Percentiles rank a stretch among this genome's conserved stretches.
These are phyloP conservation scores for Cantharis lateralis DNA, from an alignment of 2,888 invertebrate genomes.

Conservation along the genomic window DNA sequence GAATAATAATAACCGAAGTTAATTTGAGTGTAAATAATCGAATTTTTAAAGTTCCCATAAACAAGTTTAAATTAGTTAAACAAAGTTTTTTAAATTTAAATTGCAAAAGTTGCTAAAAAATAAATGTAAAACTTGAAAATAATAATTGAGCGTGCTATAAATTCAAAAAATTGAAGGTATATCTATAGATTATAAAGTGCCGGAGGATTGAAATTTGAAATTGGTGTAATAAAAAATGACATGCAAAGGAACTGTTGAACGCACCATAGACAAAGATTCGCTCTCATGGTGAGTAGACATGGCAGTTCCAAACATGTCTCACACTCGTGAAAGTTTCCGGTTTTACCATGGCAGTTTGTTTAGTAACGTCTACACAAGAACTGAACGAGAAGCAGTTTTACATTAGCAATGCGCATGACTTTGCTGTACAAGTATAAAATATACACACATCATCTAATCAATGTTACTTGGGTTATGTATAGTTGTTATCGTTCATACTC, in stretches of 20 bases:
- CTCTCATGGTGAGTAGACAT: slow-evolving; percentile 37
- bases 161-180: not conserved
- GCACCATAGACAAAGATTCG: slow-evolving; percentile 37
- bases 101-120: not conserved
- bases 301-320: slow-evolving; percentile 36
- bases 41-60: not conserved
- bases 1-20: too few relatives aligned
- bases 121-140: not conserved
- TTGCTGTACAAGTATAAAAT: slow-evolving; percentile 34
- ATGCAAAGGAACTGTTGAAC: slow-evolving; percentile 21
- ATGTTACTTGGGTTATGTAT: slow-evolving; percentile 31
- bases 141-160: slow-evolving; percentile 5
- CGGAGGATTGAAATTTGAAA: slow-evolving; percentile 7
- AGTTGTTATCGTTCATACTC: slow-evolving; percentile 21
- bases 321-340: slow-evolving; percentile 29
- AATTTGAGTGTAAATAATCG: not conserved
- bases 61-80: not conserved
- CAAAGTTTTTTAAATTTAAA: not conserved
- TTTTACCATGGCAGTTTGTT: slow-evolving; percentile 31
- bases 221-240: slow-evolving; percentile 10
- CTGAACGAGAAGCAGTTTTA: slow-evolving; percentile 31
- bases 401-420: slow-evolving; percentile 31
- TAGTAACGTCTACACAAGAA: slow-evolving; percentile 32
- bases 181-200: slow-evolving; percentile 2
- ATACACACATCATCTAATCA: slow-evolving; percentile 32